Evolutionary conservation across 2,797 vertebrate genomes (phyloP).

Genomic region (Enteromius fasciolatus): DNA sequence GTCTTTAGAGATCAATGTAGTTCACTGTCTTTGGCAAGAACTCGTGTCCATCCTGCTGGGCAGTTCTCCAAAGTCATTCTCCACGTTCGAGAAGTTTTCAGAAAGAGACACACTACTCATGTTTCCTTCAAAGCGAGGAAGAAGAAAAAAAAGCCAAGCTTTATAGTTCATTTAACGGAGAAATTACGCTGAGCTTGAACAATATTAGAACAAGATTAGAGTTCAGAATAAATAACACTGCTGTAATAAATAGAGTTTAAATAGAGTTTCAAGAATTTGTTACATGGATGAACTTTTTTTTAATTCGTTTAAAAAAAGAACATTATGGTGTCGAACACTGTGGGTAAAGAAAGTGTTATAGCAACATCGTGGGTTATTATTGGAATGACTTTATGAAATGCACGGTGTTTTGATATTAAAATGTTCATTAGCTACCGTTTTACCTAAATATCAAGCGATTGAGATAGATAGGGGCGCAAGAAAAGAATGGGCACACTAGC

Average conservation of each 20-base stretch:
- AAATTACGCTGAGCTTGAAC: neutral
- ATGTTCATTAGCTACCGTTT: neutral
- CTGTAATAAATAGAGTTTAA: neutral
- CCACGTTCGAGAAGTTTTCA: neutral
- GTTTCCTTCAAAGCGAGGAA: neutral
- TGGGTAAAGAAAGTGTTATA: neutral
- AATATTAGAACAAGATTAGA: neutral
- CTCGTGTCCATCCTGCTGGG: neutral
- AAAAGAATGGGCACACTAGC: neutral
- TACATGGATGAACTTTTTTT: neutral
- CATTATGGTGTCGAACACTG: neutral
- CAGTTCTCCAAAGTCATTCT: neutral
- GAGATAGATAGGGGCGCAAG: too few relatives aligned
- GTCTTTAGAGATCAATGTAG: neutral
- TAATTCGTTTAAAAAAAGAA: too few relatives aligned
- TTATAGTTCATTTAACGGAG: too few relatives aligned
- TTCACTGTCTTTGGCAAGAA: neutral
- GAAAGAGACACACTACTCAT: neutral
- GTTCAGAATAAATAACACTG: neutral
- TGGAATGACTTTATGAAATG: neutral
- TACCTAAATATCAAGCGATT: too few relatives aligned
- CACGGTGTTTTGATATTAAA: neutral
- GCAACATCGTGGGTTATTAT: neutral
- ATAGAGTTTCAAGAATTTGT: neutral
- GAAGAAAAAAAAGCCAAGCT: too few relatives aligned